Base-by-base conservation (phyloP, 2,797 vertebrate species). In the Spinus olivaceus region DNA sequence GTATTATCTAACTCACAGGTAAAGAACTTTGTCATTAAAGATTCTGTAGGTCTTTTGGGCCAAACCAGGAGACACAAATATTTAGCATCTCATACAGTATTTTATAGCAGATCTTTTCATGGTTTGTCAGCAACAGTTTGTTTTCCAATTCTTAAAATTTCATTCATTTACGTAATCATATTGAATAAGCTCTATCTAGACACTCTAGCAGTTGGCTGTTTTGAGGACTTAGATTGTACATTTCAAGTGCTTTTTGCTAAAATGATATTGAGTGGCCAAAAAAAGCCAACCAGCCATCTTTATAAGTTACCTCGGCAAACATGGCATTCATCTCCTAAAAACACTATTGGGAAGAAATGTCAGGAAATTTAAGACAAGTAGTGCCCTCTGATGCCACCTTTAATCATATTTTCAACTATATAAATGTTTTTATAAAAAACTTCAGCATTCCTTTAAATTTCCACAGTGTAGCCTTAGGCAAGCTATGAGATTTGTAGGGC, bases 231-330 rank as follows among this genome's bases (percentile, higher is more conserved):
- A 84, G 39, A 67, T 7, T 81, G 73, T 81, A 82, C 28, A 84
- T 92, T 97, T 94, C 37, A 82, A 66, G 61, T 76, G 17, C 49
- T 95, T 96, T 94, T 53, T 96, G 33, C 72, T 93, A 76, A 79
- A 94, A 72, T 10, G 54, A 5, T 53, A 37, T 5, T 21, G 19
- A 12, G 32, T 82, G 28, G 14, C 46, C 50, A 74, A 83, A 92
- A 81, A 39, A 74, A 71, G n/a, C 25, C 50, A 77, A 11, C 12
- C 50, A 82, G 64, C 24, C 8, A 53, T 14, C 24, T 78, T 87
- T 81, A 33, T 21, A 50, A 63, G 4, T 32, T 71, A n/a, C 18
- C 28, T 78, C 63, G 64, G 56, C 23, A 79, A 90, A 64, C 44
- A 66, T 27, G 12, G n/a, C 71, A 67, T 82, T 91, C 37, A 21